Evolutionary conservation across 2,797 vertebrate species (phyloP).

Genomic region (Netta rufina): DNA sequence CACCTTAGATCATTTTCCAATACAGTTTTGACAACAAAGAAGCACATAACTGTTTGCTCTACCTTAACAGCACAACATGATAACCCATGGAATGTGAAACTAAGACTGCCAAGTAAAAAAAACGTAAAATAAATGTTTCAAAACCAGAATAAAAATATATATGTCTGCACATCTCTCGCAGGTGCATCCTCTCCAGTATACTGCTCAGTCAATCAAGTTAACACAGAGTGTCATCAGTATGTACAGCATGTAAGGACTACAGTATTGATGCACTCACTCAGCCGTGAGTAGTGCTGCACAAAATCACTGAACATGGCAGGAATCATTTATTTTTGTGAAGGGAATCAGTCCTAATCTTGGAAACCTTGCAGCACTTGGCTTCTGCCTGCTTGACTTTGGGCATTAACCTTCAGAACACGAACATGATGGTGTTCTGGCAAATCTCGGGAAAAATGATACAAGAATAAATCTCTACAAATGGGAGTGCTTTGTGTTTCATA

Average conservation of each 20-base stretch:
- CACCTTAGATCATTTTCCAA: constrained; percentile 70
- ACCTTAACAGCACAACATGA: constrained; percentile 74
- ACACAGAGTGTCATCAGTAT: constrained; percentile 86
- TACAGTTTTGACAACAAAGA: constrained; percentile 78
- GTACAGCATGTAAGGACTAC: constrained; percentile 83
- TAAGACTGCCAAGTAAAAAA: constrained; percentile 70
- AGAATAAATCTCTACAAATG: constrained; percentile 78
- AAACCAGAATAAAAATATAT: constrained; percentile 78
- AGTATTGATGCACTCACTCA: constrained; percentile 84
- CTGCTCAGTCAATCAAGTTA: constrained; percentile 85
- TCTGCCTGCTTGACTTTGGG: constrained; percentile 84
- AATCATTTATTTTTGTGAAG: constrained; percentile 86
- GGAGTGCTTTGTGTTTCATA: constrained; percentile 73
- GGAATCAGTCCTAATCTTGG: constrained; percentile 84
- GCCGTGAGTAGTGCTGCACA: constrained; percentile 83
- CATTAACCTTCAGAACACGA: constrained; percentile 86
- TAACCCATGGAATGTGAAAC: constrained; percentile 69
- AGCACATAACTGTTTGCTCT: constrained; percentile 71
- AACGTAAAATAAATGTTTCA: constrained; percentile 74
- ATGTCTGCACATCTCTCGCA: constrained; percentile 80
- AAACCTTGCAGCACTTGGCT: constrained; percentile 84
- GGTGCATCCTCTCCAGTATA: constrained; percentile 79
- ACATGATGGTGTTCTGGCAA: constrained; percentile 75
- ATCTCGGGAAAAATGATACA: constrained; percentile 72
- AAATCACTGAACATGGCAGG: constrained; percentile 86